These are phyloP conservation scores for Cosmorhoe ocellata DNA, from an alignment of 2,888 invertebrate species.

Conservation along the genomic window DNA sequence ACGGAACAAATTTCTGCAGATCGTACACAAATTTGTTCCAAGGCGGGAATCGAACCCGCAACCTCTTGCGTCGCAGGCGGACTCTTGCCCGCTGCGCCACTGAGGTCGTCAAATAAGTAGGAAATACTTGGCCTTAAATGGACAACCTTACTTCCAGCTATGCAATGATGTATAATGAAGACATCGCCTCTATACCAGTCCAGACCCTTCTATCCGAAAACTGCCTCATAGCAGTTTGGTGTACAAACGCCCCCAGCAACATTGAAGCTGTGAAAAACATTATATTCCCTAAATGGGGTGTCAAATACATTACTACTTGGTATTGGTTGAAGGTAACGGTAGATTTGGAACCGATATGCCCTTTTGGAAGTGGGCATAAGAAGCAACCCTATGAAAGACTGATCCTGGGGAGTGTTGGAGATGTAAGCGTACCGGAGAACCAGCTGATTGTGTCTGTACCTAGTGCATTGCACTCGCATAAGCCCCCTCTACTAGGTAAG, in stretches of 20 bases:
- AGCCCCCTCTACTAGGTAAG: conserved; percentile 91
- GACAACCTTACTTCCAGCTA: conserved; percentile 88
- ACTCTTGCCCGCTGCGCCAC: no score
- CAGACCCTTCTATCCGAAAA: conserved; percentile 81
- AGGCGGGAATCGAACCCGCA: no score
- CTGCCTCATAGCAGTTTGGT: conserved; percentile 93
- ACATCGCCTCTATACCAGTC: conserved; percentile 88
- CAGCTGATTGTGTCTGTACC: conserved; percentile 91
- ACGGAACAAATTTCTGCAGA: no score
- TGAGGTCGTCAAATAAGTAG: no score
- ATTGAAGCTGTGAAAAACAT: conserved; percentile 85
- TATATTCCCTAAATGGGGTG: conserved; percentile 91
- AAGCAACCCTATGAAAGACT: conserved; percentile 96
- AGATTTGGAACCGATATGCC: conserved; percentile 85
- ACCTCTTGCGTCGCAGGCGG: no score
- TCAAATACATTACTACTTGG: conserved; percentile 88
- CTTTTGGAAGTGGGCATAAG: conserved; percentile 84
- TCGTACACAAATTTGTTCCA: no score
- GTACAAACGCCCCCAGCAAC: conserved; percentile 92
- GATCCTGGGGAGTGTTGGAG: conserved; percentile 65
- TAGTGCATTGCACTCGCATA: conserved; percentile 96
- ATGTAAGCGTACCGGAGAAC: conserved; percentile 62
- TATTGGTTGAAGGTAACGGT: conserved; percentile 94
- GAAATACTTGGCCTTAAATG: no score
- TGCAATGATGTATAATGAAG: conserved; percentile 89